Base-by-base conservation (phyloP, 2,888 invertebrate genomes). In the Synanthedon formicaeformis region DNA sequence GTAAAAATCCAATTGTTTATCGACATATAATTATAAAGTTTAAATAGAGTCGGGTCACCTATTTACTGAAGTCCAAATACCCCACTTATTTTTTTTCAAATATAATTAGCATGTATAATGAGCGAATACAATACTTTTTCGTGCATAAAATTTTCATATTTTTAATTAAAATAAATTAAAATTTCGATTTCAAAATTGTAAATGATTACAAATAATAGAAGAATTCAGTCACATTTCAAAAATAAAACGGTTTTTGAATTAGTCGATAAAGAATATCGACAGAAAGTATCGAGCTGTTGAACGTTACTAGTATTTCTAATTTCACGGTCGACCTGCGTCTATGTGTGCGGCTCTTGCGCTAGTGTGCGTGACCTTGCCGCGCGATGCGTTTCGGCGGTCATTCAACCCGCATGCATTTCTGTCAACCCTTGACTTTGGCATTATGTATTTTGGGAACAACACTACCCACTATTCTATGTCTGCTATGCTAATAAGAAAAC, bases 301-400 rank as follows among this genome's bases (percentile, higher is more conserved):
- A 54, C 81, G 66, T 63, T 82, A 71, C 84, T 83, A 81, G 59
- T 77, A 78, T 81, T 81, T 86, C 86, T 85, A 85, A 86, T 81
- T 83, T 83, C 82, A 83, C 77, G 81, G 82, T 68, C 84, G 75
- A 54, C 13, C 48, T 59, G 60, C 63, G 69, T 73, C 71, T 78
- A 73, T 78, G 78, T 73, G 71, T 69, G 69, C 58, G 58, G 56
- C 50, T 60, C 59, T 61, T 58, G 68, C 64, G 18, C 16, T 54
- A 52, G 84, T 84, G 84, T 82, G 85, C 65, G 86, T 86, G 86
- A 86, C 86, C 86, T 86, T 86, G 82, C 69, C 60, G 69, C 66
- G 71, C 67, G 63, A 70, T 74, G 78, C 75, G 84, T 83, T 86
- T 86, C 82, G 86, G 86, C 78, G 86, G 85, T 84, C 81, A 61